Percentiles rank a stretch among this genome's conserved stretches.
These are phyloP conservation scores for Bucorvus abyssinicus DNA, from an alignment of 2,797 vertebrate species.

Conservation along the genomic window DNA sequence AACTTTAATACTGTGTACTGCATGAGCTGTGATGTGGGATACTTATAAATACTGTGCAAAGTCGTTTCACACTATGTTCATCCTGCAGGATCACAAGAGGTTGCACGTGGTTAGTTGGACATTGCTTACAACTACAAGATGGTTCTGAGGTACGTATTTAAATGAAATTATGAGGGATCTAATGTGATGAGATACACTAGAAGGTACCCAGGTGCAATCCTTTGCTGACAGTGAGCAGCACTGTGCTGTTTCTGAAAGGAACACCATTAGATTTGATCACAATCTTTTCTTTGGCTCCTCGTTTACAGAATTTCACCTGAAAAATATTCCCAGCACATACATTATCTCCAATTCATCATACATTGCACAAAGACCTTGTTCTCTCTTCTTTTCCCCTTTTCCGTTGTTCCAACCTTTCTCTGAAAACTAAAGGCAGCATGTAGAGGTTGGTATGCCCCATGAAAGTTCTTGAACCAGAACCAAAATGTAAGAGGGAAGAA, in stretches of 20 bases:
- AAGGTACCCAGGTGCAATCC: background rate
- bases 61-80: background rate
- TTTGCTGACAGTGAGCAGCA: background rate
- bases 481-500: background rate
- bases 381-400: background rate
- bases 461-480: background rate
- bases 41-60: background rate
- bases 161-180: background rate
- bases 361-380: background rate
- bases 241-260: background rate
- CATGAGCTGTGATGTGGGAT: background rate
- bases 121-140: background rate
- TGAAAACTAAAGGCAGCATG: background rate
- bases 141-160: background rate
- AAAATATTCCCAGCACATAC: background rate
- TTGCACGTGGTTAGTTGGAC: background rate
- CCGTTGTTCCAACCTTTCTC: background rate
- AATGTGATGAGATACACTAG: background rate
- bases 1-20: background rate
- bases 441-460: background rate
- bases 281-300: background rate
- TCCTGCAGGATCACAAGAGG: background rate
- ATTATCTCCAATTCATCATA: background rate
- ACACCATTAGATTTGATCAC: rapidly evolving
- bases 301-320: background rate